These are phyloP conservation scores for Alviniconcha marisindica DNA, from an alignment of 1,140 invertebrate genomes.

Conservation along the genomic window DNA sequence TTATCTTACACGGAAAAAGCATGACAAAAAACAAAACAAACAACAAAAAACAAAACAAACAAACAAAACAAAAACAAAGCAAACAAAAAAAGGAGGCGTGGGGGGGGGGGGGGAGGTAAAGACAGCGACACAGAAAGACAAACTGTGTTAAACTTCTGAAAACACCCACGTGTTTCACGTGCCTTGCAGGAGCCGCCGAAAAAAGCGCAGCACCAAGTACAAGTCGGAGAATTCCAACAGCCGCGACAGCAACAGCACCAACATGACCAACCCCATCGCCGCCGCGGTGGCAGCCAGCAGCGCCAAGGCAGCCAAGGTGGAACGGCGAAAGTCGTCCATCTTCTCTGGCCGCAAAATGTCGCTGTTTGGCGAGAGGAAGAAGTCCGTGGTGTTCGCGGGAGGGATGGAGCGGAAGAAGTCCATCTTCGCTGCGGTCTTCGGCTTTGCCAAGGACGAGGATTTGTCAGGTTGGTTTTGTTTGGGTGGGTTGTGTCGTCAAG, in stretches of 20 bases:
- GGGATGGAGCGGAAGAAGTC: conserved; percentile 30
- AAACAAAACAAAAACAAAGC: too few relatives aligned
- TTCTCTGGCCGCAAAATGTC: conserved; percentile 33
- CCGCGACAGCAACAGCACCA: not conserved
- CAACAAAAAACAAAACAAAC: too few relatives aligned
- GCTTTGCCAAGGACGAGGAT: conserved; percentile 31
- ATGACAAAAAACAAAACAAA: too few relatives aligned
- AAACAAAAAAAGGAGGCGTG: too few relatives aligned
- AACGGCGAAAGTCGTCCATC: conserved; percentile 26
- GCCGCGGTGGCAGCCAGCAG: not conserved
- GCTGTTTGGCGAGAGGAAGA: conserved; percentile 31
- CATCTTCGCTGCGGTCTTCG: conserved; percentile 37
- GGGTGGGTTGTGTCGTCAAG: not conserved
- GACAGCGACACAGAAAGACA: not conserved
- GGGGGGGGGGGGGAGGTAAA: not conserved
- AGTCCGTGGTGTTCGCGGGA: conserved; percentile 8
- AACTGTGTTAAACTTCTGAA: not conserved
- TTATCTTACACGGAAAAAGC: too few relatives aligned
- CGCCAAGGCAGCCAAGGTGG: not conserved
- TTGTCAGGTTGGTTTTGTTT: conserved; percentile 25
- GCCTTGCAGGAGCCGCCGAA: not conserved
- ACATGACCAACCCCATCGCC: conserved; percentile 23
- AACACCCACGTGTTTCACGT: not conserved
- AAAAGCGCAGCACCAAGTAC: conserved; percentile 20
- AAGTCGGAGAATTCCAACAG: not conserved